Base-by-base conservation (phyloP, 2,113 vertebrate species). In the Phyllopteryx taeniolatus region DNA sequence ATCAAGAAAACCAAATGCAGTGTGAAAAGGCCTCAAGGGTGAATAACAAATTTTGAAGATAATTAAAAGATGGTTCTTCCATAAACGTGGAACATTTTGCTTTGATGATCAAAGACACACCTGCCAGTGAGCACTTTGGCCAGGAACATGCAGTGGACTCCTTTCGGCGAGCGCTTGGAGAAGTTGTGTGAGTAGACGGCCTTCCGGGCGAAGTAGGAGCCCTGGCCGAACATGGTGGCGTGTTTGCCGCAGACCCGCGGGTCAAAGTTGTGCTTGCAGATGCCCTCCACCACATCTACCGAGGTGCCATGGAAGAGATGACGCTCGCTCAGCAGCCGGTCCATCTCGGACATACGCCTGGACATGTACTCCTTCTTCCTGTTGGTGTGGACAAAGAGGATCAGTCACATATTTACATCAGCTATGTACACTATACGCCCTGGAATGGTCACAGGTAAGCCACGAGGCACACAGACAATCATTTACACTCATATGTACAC, bases 211-310 rank as follows among this genome's bases (percentile, higher is more conserved):
- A 99, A 99, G 87, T 99, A 99, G 88, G 97, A 98, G 81, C 98
- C 98, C 91, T 99, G 98, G 72, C 98, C 98, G 3, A 98, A 99
- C 96, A 98, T 98, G 81, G 98, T 99, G 86, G 98, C 97, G 8
- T 99, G 98, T 33, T 99, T 99, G 72, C 97, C 98, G 20, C 96
- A 98, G 39, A 99, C 96, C 0, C 98, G 93, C 0, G 98, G 98
- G 90, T 99, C 98, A 7, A 99, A 99, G 93, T 99, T 99, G 94
- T 99, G 98, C 91, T 99, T 99, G 91, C 97, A 98, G 93, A 99
- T 99, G 4, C 95, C 98, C 43, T 98, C 96, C 59, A 98, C 96
- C 70, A 96, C 98, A 10, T 99, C 98, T 73, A 95, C 94, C 0
- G 97, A 98, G 13, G 98, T 99, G 86, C 98, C 98, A 3, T 99